Conservation (phyloP, 2,113 vertebrate genomes). For the Sciurus niger region DNA sequence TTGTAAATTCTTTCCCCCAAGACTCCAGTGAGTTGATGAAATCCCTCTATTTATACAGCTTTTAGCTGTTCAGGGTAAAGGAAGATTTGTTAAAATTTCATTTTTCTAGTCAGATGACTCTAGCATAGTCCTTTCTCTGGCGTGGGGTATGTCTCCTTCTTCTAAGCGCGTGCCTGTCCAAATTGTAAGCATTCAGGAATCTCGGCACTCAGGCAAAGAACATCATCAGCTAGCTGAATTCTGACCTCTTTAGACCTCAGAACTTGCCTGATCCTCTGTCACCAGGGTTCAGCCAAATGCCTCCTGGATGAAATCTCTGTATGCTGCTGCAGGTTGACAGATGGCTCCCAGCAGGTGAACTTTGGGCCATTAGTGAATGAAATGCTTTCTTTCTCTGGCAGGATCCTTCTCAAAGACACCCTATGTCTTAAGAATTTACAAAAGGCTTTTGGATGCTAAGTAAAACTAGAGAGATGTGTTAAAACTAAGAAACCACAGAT, state of each 20-base stretch:
- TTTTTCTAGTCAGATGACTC: slow-evolving; percentile 48
- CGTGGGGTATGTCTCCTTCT: neutral
- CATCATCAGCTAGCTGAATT: neutral
- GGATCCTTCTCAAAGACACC: slow-evolving; percentile 49
- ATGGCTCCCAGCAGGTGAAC: slow-evolving; percentile 76
- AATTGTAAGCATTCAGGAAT: neutral
- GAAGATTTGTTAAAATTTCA: slow-evolving; percentile 50
- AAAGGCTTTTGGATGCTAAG: slow-evolving; percentile 33
- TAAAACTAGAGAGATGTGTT: neutral
- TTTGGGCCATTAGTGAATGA: slow-evolving; percentile 53
- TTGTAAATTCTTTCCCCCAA: slow-evolving; percentile 36
- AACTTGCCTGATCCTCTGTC: neutral
- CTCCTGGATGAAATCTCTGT: slow-evolving; percentile 9
- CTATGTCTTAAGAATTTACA: slow-evolving; percentile 49
- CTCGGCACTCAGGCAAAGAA: neutral
- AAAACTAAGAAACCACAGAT: neutral
- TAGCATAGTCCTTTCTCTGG: neutral
- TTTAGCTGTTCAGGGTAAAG: slow-evolving; percentile 1
- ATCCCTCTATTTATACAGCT: slow-evolving; percentile 44
- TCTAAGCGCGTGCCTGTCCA: neutral
- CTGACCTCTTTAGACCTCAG: slow-evolving; percentile 27
- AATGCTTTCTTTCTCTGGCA: slow-evolving; percentile 52
- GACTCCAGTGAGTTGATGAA: slow-evolving; percentile 17
- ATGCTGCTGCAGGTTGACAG: slow-evolving; percentile 41
- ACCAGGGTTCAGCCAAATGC: neutral